Conservation (phyloP, 2,113 vertebrate genomes). For the Tychaedon coryphoeus region DNA sequence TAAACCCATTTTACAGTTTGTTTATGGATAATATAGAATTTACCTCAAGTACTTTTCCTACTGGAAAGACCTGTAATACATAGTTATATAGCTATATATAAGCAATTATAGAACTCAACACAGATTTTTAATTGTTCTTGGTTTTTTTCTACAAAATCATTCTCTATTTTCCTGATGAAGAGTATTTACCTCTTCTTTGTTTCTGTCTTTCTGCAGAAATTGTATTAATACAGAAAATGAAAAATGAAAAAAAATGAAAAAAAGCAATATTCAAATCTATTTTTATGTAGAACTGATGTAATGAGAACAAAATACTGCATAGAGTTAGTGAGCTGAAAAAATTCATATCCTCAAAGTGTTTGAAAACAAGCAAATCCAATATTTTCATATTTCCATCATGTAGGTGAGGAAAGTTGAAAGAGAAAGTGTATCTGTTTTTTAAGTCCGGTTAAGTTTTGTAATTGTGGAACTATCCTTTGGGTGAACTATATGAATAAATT, state of each 20-base stretch:
- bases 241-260: not conserved
- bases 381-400: not conserved
- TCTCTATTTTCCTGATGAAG: no score
- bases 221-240: not conserved
- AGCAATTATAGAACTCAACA: not conserved
- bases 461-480: not conserved
- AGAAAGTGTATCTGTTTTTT: not conserved
- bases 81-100: not conserved
- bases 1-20: not conserved
- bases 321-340: not conserved
- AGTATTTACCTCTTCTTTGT: not conserved
- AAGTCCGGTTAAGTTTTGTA: not conserved
- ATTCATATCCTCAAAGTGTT: not conserved
- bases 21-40: not conserved
- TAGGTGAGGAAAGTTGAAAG: not conserved
- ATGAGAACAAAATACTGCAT: not conserved
- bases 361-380: not conserved
- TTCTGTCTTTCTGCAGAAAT: not conserved
- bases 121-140: not conserved
- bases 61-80: not conserved
- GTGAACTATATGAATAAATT: not conserved
- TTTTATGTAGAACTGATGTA: not conserved
- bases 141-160: not conserved
- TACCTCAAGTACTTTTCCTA: not conserved
- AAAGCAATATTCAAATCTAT: not conserved